Conservation (phyloP, 2,113 vertebrate species). For the Candoia aspera region DNA sequence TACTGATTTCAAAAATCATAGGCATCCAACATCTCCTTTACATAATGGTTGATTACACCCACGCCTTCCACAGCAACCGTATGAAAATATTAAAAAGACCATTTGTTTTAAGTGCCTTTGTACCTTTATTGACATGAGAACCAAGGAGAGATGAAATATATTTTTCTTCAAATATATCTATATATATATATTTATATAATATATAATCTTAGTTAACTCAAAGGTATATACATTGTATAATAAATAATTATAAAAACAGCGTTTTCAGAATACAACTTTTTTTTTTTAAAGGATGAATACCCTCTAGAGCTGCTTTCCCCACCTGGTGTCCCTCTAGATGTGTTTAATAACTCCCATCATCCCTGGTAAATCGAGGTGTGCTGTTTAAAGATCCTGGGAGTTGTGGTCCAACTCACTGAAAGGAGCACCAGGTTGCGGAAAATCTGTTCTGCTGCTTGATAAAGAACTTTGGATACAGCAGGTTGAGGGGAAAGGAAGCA, state of each 20-base stretch:
- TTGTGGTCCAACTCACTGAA: background rate
- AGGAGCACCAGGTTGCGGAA: background rate
- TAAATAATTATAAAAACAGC: constrained; percentile 99
- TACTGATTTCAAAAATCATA: background rate
- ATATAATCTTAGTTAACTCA: constrained; percentile 99
- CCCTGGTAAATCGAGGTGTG: background rate
- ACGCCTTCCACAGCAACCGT: constrained; percentile 13
- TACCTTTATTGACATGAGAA: constrained; percentile 73
- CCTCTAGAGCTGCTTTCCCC: constrained; percentile 65
- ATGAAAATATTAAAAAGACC: constrained; percentile 55
- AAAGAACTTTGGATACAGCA: constrained; percentile 99
- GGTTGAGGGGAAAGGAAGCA: constrained; percentile 70
- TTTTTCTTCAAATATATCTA: constrained; percentile 83
- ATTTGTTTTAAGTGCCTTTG: constrained; percentile 43
- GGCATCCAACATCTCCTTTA: background rate
- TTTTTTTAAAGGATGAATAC: constrained; percentile 76
- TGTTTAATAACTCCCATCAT: background rate
- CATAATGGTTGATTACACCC: background rate
- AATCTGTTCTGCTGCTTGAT: constrained; percentile 84
- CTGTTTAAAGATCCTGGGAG: background rate
- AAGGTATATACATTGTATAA: constrained; percentile 99
- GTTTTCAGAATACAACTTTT: constrained; percentile 96
- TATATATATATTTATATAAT: constrained; percentile 91
- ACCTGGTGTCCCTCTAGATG: background rate
- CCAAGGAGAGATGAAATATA: constrained; percentile 74